These are phyloP conservation scores for Camponotus vicinus DNA, from an alignment of 1,140 invertebrate genomes.

Conservation along the genomic window DNA sequence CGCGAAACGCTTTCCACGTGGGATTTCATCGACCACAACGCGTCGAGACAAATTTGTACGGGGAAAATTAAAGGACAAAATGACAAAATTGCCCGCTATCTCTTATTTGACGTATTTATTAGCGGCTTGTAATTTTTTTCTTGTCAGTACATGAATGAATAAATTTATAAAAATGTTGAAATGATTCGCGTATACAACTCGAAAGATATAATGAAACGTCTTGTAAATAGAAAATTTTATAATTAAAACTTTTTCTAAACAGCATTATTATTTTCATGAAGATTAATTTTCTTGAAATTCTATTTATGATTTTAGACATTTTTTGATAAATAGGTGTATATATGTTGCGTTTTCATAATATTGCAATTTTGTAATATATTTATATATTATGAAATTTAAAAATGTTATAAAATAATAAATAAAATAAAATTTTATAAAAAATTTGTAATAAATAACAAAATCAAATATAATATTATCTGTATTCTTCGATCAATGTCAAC, in stretches of 20 bases:
- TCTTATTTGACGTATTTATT: conserved; percentile 27
- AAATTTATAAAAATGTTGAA: not conserved
- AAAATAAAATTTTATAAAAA: no score
- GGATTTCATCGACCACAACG: conserved; percentile 1
- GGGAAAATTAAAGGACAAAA: conserved; percentile 3
- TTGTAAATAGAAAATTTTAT: not conserved
- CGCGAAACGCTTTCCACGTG: not conserved
- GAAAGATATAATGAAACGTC: not conserved
- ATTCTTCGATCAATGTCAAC: not conserved
- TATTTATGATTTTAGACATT: not conserved
- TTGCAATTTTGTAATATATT: not conserved
- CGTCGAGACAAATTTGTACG: conserved; percentile 29
- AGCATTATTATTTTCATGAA: not conserved
- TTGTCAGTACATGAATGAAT: no score
- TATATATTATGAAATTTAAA: not conserved
- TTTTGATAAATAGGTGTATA: not conserved
- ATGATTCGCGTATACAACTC: not conserved
- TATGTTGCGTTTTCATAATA: not conserved
- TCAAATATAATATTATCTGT: not conserved
- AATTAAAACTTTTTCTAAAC: not conserved
- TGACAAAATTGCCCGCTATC: conserved; percentile 21
- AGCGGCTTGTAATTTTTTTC: not conserved
- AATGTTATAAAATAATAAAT: no score
- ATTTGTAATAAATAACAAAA: no score
- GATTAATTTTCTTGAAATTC: not conserved